phyloP scores from a whole-genome alignment of 2,797 vertebrate genomes.

The Perodicticus potto region DNA sequence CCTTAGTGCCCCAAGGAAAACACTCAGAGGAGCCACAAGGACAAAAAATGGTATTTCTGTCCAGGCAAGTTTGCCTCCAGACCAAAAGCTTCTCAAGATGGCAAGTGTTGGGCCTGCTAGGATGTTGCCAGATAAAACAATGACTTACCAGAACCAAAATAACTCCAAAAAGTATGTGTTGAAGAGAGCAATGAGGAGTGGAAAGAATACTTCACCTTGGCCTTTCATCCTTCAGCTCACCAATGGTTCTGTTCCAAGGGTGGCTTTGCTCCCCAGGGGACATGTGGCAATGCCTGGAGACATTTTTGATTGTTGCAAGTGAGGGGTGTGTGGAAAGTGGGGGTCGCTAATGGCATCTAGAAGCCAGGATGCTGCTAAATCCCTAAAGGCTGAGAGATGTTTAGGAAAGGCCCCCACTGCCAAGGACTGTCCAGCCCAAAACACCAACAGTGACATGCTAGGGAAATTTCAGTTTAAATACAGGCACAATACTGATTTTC shows the following conservation, averaged over 20 bases:
- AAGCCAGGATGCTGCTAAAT: not conserved
- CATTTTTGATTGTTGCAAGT: not conserved
- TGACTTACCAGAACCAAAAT: conserved; percentile 43
- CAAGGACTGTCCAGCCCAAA: not conserved
- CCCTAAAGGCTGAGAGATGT: not conserved
- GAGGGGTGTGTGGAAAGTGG: not conserved
- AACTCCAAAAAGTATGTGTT: not conserved
- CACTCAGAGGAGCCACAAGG: not conserved
- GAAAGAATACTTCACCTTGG: not conserved
- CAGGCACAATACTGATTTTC: not conserved
- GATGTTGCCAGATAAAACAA: conserved; percentile 48
- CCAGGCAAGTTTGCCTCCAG: conserved; percentile 12
- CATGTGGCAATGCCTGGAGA: not conserved
- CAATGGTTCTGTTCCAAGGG: not conserved
- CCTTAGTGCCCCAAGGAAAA: conserved; percentile 1
- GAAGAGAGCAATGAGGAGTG: not conserved
- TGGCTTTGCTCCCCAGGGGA: not conserved
- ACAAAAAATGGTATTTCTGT: not conserved
- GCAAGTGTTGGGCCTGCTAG: conserved; percentile 10
- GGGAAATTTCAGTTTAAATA: not conserved
- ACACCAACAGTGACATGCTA: not conserved
- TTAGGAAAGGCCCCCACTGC: not conserved
- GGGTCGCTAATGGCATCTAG: not conserved
- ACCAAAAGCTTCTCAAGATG: conserved; percentile 30
- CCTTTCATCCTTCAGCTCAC: not conserved